These are phyloP conservation scores for Habroteleia sp. DNA, from an alignment of 2,888 invertebrate genomes.

Conservation along the genomic window DNA sequence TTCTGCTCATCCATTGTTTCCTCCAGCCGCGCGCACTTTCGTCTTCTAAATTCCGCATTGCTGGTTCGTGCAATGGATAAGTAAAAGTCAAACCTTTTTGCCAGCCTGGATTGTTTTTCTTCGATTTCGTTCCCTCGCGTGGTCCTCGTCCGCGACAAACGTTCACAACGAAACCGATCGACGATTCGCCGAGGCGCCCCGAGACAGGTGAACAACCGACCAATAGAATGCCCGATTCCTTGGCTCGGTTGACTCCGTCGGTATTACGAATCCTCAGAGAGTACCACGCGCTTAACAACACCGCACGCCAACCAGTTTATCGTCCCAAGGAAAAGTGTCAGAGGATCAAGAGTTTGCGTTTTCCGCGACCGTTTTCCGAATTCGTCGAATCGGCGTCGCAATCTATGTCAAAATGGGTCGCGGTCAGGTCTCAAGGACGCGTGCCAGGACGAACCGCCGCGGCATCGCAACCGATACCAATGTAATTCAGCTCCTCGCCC, in stretches of 20 bases:
- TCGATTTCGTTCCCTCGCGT: constrained; percentile 12
- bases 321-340: constrained; percentile 6
- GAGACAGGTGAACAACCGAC: constrained; percentile 66
- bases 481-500: constrained; percentile 20
- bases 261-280: constrained; percentile 52
- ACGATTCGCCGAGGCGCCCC: constrained; percentile 59
- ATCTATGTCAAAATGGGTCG: neutral
- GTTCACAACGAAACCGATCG: constrained; percentile 49
- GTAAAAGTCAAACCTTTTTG: too few species aligned
- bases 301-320: constrained; percentile 22
- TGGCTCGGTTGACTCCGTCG: constrained; percentile 49
- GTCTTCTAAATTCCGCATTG: too few species aligned
- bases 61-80: too few species aligned
- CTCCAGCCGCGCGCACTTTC: too few species aligned
- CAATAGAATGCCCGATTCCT: constrained; percentile 64
- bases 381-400: neutral
- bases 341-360: neutral
- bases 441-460: constrained; percentile 12
- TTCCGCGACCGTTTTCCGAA: neutral
- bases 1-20: too few species aligned
- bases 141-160: constrained; percentile 30
- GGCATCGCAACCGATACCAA: constrained; percentile 24
- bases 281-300: constrained; percentile 47
- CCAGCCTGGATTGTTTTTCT: constrained; percentile 19
- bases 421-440: constrained; percentile 5